Evolutionary conservation across 37 sponge, comb jelly and placozoan species (phyloP).

Genomic region (Aphrocallistes beatrix): DNA sequence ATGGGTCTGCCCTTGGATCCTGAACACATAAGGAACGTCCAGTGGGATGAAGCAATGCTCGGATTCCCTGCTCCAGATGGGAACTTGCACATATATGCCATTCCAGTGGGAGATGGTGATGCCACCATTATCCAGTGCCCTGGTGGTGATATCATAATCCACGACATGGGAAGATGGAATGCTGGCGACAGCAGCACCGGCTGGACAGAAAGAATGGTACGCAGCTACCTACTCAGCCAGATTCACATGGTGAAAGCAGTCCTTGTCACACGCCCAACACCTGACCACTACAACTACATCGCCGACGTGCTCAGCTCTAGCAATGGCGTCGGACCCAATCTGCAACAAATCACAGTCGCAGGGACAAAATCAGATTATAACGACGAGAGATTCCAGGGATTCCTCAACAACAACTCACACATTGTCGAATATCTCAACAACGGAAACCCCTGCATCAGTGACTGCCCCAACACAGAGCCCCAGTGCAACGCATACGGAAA

Average conservation of each 20-base stretch:
- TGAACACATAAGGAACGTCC: too few species aligned
- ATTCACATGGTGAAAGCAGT: not conserved
- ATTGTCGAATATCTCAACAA: not conserved
- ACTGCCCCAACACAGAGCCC: not conserved
- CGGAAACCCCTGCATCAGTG: constrained; percentile 11
- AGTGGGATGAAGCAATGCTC: not conserved
- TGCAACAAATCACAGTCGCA: constrained; percentile 10
- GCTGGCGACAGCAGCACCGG: not conserved
- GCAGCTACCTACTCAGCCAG: not conserved
- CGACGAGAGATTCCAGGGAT: not conserved
- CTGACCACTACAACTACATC: constrained; percentile 29
- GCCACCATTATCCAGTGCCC: constrained; percentile 35
- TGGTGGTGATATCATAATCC: constrained; percentile 10
- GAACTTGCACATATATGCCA: constrained; percentile 22
- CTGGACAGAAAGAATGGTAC: not conserved
- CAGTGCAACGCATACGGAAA: not conserved
- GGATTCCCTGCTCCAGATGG: constrained; percentile 3
- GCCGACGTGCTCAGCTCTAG: not conserved
- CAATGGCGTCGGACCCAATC: not conserved
- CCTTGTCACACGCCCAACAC: constrained; percentile 21
- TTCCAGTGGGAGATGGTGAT: constrained; percentile 40
- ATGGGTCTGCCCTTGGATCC: not conserved
- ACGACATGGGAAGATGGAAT: not conserved
- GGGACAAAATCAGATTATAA: not conserved
- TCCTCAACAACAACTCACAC: constrained; percentile 4